Percentiles rank a stretch among this genome's conserved stretches.
Conservation (phyloP, 2,888 invertebrate species). For the Aleiodes testaceus region DNA sequence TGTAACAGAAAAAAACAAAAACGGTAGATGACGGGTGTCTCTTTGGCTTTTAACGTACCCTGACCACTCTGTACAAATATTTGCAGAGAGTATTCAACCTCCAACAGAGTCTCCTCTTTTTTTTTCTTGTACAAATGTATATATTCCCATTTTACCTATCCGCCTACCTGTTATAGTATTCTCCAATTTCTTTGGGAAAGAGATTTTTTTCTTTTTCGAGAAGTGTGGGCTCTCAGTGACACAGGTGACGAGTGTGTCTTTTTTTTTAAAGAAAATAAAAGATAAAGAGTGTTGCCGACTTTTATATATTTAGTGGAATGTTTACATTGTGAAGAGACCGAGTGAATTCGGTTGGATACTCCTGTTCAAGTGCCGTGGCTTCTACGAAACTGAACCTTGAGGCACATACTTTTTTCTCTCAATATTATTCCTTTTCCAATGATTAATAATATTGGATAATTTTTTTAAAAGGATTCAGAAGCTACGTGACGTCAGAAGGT, state of each 20-base stretch:
- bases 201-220: no score
- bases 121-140: slow-evolving; percentile 20
- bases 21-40: slow-evolving; percentile 38
- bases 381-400: not conserved
- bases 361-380: not conserved
- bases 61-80: slow-evolving; percentile 37
- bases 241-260: slow-evolving; percentile 35
- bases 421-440: not conserved
- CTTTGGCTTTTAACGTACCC: slow-evolving; percentile 42
- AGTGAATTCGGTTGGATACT: slow-evolving; percentile 26
- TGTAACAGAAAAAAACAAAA: slow-evolving; percentile 16
- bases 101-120: not conserved
- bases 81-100: slow-evolving; percentile 34
- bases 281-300: slow-evolving; percentile 51
- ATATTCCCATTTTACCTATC: slow-evolving; percentile 45
- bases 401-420: not conserved
- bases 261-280: slow-evolving; percentile 25
- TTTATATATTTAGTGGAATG: slow-evolving; percentile 22
- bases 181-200: slow-evolving; percentile 40
- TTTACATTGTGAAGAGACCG: slow-evolving; percentile 7
- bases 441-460: no score
- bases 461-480: no score
- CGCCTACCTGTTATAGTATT: slow-evolving; percentile 46
- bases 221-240: slow-evolving; percentile 33
- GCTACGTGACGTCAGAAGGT: no score